Conservation (phyloP, 1,140 invertebrate species). For the Oedothorax gibbosus region DNA sequence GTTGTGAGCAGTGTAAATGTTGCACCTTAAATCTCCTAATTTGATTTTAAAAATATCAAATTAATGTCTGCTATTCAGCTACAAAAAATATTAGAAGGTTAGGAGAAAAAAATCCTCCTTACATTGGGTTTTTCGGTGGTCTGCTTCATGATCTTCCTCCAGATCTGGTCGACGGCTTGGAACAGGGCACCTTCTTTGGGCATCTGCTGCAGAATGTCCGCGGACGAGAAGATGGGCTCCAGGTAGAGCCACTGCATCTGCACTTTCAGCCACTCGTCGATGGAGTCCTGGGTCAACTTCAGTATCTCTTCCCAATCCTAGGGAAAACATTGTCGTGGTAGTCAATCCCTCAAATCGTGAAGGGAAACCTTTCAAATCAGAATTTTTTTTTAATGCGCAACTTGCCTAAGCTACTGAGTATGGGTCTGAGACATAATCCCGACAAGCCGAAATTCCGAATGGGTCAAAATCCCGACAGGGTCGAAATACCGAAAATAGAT, state of each 20-base stretch:
- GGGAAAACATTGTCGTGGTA: slow-evolving; percentile 31
- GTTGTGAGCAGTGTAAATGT: no score
- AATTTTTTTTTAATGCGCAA: no score
- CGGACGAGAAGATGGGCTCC: slow-evolving; percentile 91
- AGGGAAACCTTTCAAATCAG: neutral
- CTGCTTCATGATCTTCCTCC: slow-evolving; percentile 82
- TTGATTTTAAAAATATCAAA: no score
- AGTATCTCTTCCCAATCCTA: slow-evolving; percentile 84
- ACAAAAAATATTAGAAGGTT: neutral
- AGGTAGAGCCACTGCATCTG: slow-evolving; percentile 89
- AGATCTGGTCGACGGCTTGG: slow-evolving; percentile 80
- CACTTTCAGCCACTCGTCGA: slow-evolving; percentile 90
- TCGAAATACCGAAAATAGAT: no score
- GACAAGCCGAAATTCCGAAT: no score
- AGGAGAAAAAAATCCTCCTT: slow-evolving; percentile 74
- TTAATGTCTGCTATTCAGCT: no score
- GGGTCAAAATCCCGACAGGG: no score
- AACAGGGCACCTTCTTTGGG: slow-evolving; percentile 88
- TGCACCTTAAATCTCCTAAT: no score
- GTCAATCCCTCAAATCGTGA: neutral
- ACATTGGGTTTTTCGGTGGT: slow-evolving; percentile 81
- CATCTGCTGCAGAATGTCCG: slow-evolving; percentile 93
- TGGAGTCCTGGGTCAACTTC: slow-evolving; percentile 79
- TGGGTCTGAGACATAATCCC: no score
- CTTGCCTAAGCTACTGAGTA: no score